Percentiles rank a stretch among this genome's conserved stretches.
phyloP scores from a whole-genome alignment of 2,113 vertebrate species.

The Solenodon paradoxus region DNA sequence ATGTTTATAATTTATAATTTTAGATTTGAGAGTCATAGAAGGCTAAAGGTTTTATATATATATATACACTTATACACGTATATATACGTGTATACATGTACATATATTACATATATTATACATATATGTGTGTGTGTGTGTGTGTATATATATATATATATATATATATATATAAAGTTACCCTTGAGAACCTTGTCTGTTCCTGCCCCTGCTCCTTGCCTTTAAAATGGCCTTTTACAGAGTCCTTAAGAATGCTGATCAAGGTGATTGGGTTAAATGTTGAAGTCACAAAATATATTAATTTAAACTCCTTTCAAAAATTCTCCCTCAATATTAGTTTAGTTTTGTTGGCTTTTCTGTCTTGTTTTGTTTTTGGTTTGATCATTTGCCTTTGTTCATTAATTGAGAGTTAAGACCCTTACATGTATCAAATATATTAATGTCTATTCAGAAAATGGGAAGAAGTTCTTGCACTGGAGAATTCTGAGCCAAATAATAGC shows the following conservation, averaged over 20 bases:
- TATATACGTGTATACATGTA: too few species aligned
- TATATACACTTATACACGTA: too few species aligned
- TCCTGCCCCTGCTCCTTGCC: neutral
- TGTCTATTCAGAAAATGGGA: neutral
- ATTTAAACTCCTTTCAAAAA: neutral
- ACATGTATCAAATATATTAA: slow-evolving; percentile 28
- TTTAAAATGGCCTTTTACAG: neutral
- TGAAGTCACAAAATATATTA: neutral
- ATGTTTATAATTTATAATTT: neutral
- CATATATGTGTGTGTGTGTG: too few species aligned
- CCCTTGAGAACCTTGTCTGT: neutral
- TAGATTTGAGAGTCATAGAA: neutral
- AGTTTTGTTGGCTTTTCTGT: too few species aligned
- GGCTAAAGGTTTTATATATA: neutral
- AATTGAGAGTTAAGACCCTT: slow-evolving; percentile 18
- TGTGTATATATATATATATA: too few species aligned
- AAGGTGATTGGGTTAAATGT: neutral
- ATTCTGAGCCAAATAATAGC: slow-evolving; percentile 45
- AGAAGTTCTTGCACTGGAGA: slow-evolving; percentile 7
- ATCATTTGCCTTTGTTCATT: neutral
- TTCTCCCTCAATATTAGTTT: neutral
- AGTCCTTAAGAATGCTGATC: neutral
- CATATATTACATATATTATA: too few species aligned
- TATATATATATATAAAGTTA: too few species aligned
- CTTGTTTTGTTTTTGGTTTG: neutral